These are phyloP conservation scores for Anneissia japonica DNA, from an alignment of 35 echinoderm and acorn worm species.

Conservation along the genomic window DNA sequence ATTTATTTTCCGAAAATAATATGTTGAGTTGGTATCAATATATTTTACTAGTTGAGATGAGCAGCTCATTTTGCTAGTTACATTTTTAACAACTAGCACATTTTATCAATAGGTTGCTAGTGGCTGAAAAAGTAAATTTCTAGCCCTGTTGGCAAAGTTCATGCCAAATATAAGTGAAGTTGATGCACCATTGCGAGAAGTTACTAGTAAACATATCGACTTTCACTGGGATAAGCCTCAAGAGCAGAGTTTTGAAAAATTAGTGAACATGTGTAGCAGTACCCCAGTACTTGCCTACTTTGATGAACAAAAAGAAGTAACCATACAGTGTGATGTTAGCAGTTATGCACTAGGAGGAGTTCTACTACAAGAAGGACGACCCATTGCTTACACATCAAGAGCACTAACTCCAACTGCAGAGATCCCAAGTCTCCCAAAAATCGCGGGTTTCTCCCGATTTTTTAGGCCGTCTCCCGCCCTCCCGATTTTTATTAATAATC, in stretches of 20 bases:
- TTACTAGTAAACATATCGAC: constrained; percentile 18
- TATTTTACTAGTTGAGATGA: no score
- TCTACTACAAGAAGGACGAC: constrained; percentile 47
- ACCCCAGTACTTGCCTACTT: constrained; percentile 47
- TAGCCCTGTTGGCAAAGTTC: constrained; percentile 58
- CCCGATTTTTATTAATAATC: no score
- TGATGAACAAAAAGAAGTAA: constrained; percentile 2
- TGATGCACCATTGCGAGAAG: constrained; percentile 36
- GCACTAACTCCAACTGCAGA: constrained; percentile 50
- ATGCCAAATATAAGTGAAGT: constrained; percentile 53
- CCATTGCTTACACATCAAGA: constrained; percentile 59
- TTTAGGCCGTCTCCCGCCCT: no score
- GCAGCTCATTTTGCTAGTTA: no score
- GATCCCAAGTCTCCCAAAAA: no score
- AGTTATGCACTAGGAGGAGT: no score
- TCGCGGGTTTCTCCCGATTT: no score
- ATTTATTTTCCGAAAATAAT: no score
- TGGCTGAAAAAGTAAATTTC: constrained; percentile 59
- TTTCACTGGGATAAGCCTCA: constrained; percentile 62
- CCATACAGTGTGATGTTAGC: constrained; percentile 61
- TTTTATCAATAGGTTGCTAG: no score
- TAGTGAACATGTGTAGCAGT: constrained; percentile 19
- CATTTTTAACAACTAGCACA: no score
- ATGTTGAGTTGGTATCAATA: no score
- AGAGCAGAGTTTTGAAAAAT: neutral